Evolutionary conservation across 1,140 invertebrate species (phyloP).

Genomic region (Lepeophtheirus salmonis): DNA sequence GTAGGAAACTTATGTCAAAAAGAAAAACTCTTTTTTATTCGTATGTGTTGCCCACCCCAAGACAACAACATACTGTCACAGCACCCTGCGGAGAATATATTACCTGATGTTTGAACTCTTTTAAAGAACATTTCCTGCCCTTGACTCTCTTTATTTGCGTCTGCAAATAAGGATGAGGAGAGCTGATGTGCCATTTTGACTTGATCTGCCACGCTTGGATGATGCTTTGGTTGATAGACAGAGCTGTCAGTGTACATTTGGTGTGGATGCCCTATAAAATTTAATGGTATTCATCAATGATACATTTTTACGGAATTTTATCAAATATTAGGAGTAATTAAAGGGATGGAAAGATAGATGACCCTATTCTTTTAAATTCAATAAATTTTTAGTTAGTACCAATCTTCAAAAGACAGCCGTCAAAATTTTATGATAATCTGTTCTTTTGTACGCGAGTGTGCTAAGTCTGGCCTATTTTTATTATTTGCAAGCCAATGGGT

Average conservation of each 20-base stretch:
- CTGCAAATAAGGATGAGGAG: slow-evolving; percentile 9
- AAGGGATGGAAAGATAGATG: too few species aligned
- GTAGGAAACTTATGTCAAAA: too few species aligned
- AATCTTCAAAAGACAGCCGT: too few species aligned
- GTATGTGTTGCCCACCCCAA: not conserved
- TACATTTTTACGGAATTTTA: too few species aligned
- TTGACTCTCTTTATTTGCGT: slow-evolving; percentile 13
- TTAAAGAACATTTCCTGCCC: slow-evolving; percentile 18
- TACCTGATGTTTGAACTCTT: slow-evolving; percentile 15
- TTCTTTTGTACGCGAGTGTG: too few species aligned
- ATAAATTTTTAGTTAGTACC: too few species aligned
- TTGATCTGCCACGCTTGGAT: slow-evolving; percentile 15
- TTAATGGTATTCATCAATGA: too few species aligned
- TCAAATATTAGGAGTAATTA: too few species aligned
- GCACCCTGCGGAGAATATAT: not conserved
- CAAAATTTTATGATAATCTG: too few species aligned
- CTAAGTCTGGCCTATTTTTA: too few species aligned
- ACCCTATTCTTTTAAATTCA: too few species aligned
- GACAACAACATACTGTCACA: not conserved
- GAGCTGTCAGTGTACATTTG: slow-evolving; percentile 18
- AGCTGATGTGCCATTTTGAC: slow-evolving; percentile 17
- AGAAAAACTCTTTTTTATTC: not conserved
- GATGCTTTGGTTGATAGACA: slow-evolving; percentile 13
- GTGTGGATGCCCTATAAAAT: slow-evolving; percentile 13
- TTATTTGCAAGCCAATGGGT: too few species aligned